A percentile compares a stretch with the other conserved stretches of the same genome.
Conservation (phyloP, 2,113 vertebrate genomes). For the Anarhynchus alexandrinus region DNA sequence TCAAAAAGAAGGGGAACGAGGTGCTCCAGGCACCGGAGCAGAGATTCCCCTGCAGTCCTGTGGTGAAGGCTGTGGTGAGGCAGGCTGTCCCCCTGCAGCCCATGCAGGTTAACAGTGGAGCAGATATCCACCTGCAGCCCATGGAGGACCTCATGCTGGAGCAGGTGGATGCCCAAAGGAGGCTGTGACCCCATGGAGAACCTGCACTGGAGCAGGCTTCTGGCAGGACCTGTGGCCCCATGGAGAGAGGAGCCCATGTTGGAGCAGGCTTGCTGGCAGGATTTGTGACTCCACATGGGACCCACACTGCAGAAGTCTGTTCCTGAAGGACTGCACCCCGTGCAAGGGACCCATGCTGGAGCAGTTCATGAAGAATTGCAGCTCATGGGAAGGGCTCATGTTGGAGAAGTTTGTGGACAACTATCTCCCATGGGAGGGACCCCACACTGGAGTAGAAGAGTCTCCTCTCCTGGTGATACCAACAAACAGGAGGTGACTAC, state of each 20-base stretch:
- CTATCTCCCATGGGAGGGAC: background rate
- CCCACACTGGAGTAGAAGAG: background rate
- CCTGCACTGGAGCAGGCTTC: too few relatives aligned
- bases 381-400: background rate
- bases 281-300: too few relatives aligned
- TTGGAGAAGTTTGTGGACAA: background rate
- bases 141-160: background rate
- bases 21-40: background rate
- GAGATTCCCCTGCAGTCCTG: background rate
- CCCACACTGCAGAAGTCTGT: background rate
- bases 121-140: background rate
- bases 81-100: background rate
- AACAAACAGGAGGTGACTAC: background rate
- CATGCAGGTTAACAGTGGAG: background rate
- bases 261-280: too few relatives aligned
- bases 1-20: background rate
- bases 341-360: background rate
- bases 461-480: background rate
- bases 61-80: background rate
- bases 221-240: background rate
- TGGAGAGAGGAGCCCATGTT: background rate
- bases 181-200: too few relatives aligned
- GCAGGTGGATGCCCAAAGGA: background rate
- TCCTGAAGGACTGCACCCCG: background rate
- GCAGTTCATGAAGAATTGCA: background rate